A percentile compares a stretch with the other conserved stretches of the same genome.
These are phyloP conservation scores for Balearica regulorum DNA, from an alignment of 2,797 vertebrate genomes.

Conservation along the genomic window DNA sequence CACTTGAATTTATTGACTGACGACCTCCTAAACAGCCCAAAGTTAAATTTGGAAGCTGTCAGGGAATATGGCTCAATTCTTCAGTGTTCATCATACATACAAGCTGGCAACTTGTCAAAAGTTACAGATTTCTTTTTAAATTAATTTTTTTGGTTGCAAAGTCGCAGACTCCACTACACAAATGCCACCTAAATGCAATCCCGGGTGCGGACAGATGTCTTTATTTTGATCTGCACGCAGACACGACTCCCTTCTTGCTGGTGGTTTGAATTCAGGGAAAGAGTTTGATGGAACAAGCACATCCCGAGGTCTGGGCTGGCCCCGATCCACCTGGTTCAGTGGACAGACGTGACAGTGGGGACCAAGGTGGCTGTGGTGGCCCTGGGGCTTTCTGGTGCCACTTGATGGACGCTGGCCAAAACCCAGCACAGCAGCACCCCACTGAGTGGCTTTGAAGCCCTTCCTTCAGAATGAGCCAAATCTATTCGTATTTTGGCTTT, in stretches of 20 bases:
- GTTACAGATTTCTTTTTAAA: background rate
- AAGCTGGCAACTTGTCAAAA: background rate
- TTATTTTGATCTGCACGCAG: background rate
- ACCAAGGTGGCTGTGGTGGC: accelerated
- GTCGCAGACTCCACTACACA: accelerated
- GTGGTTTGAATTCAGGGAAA: background rate
- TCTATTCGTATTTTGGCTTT: background rate
- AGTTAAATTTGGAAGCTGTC: slow-evolving; percentile 49
- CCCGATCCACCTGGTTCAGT: accelerated
- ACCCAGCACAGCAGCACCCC: background rate
- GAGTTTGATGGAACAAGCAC: accelerated
- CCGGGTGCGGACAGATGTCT: background rate
- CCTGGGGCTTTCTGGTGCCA: background rate
- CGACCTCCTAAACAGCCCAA: background rate
- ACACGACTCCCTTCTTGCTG: background rate
- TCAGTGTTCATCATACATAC: background rate
- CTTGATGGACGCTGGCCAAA: accelerated
- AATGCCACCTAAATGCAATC: background rate
- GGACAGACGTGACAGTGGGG: background rate
- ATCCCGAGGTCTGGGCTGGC: background rate
- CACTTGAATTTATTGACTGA: slow-evolving; percentile 36
- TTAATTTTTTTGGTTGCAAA: background rate
- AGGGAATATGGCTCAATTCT: background rate
- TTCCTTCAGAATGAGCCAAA: accelerated
- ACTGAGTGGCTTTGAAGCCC: background rate